Conservation (phyloP, 1,140 invertebrate genomes). For the Ceratina australensis region DNA sequence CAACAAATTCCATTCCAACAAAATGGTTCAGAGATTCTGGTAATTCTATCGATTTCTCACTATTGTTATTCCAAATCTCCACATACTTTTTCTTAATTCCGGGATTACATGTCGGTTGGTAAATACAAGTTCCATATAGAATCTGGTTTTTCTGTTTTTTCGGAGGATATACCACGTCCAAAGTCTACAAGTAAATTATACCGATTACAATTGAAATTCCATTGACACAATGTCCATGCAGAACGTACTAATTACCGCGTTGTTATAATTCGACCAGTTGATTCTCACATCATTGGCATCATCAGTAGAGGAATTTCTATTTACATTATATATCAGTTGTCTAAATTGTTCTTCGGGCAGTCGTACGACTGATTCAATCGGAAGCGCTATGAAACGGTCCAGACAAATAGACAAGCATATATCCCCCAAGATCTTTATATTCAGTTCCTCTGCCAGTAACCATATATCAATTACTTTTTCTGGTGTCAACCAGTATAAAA, state of each 20-base stretch:
- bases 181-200: no score
- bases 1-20: slow-evolving; percentile 56
- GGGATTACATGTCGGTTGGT: no score
- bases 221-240: no score
- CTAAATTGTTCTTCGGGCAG: slow-evolving; percentile 47
- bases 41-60: neutral
- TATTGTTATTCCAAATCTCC: slow-evolving; percentile 31
- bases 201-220: no score
- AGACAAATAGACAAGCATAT: slow-evolving; percentile 58
- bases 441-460: slow-evolving; percentile 60
- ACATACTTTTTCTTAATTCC: no score
- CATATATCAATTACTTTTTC: slow-evolving; percentile 60
- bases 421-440: slow-evolving; percentile 46
- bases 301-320: slow-evolving; percentile 39
- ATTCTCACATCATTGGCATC: neutral
- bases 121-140: neutral
- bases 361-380: slow-evolving; percentile 23
- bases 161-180: no score
- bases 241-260: slow-evolving; percentile 5
- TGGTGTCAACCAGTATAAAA: slow-evolving; percentile 43
- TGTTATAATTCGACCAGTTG: slow-evolving; percentile 32
- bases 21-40: slow-evolving; percentile 25
- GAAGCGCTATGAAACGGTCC: slow-evolving; percentile 63
- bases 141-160: no score
- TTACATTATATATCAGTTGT: slow-evolving; percentile 60